Percentiles rank a stretch among this genome's conserved stretches.
phyloP scores from a whole-genome alignment of 2,888 invertebrate genomes.

The Drepana falcataria region DNA sequence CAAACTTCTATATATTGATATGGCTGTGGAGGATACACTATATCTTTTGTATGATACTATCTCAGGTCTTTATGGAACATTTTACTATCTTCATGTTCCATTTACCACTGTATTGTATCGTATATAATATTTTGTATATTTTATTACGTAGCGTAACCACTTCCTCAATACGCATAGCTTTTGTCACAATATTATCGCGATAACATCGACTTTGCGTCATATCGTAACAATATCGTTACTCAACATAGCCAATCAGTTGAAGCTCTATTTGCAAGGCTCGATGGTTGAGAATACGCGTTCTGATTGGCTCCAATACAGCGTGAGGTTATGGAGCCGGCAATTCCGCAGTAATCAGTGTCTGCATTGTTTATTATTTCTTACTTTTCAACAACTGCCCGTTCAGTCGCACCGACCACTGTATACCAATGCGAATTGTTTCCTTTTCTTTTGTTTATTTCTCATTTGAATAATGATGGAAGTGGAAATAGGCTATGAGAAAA shows the following conservation, averaged over 20 bases:
- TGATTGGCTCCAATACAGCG: conserved; percentile 45
- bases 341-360: conserved; percentile 41
- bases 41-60: no score
- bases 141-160: no score
- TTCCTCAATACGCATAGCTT: no score
- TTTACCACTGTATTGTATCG: no score
- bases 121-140: no score
- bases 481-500: background rate
- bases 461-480: background rate
- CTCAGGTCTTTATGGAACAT: no score
- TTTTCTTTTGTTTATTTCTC: background rate
- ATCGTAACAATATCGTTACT: conserved; percentile 16
- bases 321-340: conserved; percentile 31
- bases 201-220: background rate
- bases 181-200: no score
- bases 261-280: conserved; percentile 39
- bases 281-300: conserved; percentile 31
- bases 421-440: background rate
- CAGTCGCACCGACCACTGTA: conserved; percentile 2
- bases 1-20: no score
- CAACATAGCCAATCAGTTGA: conserved; percentile 8
- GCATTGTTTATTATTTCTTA: conserved; percentile 40
- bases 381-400: conserved; percentile 17
- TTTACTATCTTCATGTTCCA: no score
- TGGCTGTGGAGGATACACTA: no score